Evolutionary conservation across 2,888 invertebrate species (phyloP).

Genomic region (Tillus elongatus): DNA sequence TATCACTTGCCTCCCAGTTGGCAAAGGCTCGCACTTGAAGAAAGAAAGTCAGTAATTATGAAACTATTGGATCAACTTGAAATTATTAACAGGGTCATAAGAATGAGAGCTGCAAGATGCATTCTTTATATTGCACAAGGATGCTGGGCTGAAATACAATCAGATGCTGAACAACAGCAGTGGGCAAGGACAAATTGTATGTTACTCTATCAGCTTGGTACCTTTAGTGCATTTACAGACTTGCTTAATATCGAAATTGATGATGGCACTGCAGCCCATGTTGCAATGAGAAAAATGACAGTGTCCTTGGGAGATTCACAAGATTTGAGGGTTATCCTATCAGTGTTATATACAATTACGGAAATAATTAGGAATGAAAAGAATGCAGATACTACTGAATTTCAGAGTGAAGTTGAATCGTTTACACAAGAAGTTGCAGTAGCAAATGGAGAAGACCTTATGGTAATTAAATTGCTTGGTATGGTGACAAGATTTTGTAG

Average conservation of each 20-base stretch:
- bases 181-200: conserved; percentile 80
- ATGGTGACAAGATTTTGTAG: conserved; percentile 97
- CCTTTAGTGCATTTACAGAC: conserved; percentile 84
- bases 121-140: conserved; percentile 93
- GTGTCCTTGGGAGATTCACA: conserved; percentile 84
- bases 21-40: conserved; percentile 61
- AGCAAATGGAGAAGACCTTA: conserved; percentile 66
- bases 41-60: conserved; percentile 70
- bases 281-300: conserved; percentile 65
- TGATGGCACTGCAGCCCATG: conserved; percentile 58
- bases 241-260: conserved; percentile 92
- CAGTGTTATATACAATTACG: conserved; percentile 88
- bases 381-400: conserved; percentile 40
- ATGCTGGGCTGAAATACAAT: conserved; percentile 88
- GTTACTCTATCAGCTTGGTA: conserved; percentile 79
- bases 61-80: conserved; percentile 88
- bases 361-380: conserved; percentile 81
- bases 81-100: conserved; percentile 67
- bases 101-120: conserved; percentile 86
- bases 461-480: conserved; percentile 81
- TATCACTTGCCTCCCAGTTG: conserved; percentile 74
- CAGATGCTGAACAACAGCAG: conserved; percentile 80
- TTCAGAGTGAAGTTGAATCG: conserved; percentile 44
- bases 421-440: conserved; percentile 52
- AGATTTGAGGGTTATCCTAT: conserved; percentile 84